A percentile compares a stretch with the other conserved stretches of the same genome.
Evolutionary conservation across 2,113 vertebrate genomes (phyloP).

Genomic region (Larimichthys polyactis): DNA sequence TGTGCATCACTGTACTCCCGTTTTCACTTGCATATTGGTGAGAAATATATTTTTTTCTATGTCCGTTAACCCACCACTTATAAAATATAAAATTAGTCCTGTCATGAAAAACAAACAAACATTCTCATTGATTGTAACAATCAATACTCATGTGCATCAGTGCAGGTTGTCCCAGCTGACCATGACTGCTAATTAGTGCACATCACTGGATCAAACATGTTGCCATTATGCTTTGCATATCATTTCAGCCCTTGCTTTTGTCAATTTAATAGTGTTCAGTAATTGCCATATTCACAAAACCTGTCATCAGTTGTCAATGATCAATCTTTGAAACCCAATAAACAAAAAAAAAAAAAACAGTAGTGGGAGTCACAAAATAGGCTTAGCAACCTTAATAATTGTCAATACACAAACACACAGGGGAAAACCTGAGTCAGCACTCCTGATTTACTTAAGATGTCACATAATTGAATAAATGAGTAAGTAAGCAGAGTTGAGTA

Average conservation of each 20-base stretch:
- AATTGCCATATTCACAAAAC: slow-evolving; percentile 1
- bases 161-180: slow-evolving; percentile 1
- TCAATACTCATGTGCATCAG: slow-evolving; percentile 19
- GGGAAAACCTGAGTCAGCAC: neutral
- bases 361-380: slow-evolving; percentile 2
- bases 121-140: slow-evolving; percentile 23
- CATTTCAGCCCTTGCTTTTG: neutral
- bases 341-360: slow-evolving; percentile 11
- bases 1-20: no score
- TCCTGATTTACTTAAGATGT: neutral
- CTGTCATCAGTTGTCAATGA: slow-evolving; percentile 36
- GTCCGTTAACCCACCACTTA: no score
- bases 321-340: slow-evolving; percentile 38
- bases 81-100: no score
- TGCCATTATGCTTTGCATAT: slow-evolving; percentile 4
- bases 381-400: neutral
- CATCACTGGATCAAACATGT: neutral
- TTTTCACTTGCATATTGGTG: no score
- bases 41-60: no score
- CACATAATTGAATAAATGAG: neutral
- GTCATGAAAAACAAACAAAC: no score
- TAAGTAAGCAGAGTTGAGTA: no score
- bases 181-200: neutral
- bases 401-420: slow-evolving; percentile 8
- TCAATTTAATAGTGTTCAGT: slow-evolving; percentile 1